A percentile compares a stretch with the other conserved stretches of the same genome.
Conservation (phyloP, 1,140 invertebrate species). For the Scaptomyza graminum region DNA sequence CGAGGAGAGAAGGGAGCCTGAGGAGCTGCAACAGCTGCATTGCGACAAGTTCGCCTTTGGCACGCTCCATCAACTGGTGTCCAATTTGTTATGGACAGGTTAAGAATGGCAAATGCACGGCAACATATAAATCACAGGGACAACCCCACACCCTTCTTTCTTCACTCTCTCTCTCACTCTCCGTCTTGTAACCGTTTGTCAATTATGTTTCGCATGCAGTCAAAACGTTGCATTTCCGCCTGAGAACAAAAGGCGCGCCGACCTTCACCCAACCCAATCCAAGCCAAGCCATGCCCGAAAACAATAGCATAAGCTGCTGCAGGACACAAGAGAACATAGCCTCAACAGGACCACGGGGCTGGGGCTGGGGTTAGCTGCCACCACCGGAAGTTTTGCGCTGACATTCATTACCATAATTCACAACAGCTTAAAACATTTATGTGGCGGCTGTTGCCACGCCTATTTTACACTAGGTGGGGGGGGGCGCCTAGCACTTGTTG, state of each 20-base stretch:
- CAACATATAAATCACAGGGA: constrained; percentile 68
- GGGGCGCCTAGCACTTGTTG: neutral
- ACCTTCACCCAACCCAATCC: no score
- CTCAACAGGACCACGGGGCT: neutral
- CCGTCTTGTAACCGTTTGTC: constrained; percentile 64
- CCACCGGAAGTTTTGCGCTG: constrained; percentile 75
- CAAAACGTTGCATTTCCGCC: constrained; percentile 67
- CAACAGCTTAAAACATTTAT: constrained; percentile 83
- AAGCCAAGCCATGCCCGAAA: neutral
- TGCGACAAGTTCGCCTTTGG: constrained; percentile 68
- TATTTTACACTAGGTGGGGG: no score
- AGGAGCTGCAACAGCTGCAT: constrained; percentile 59
- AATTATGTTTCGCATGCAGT: constrained; percentile 74
- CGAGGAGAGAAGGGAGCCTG: no score
- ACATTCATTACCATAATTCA: constrained; percentile 82
- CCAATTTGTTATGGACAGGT: constrained; percentile 79
- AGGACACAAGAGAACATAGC: neutral
- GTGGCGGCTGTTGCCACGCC: constrained; percentile 60
- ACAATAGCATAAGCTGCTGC: constrained; percentile 44
- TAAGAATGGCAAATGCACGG: constrained; percentile 70
- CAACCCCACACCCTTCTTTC: neutral
- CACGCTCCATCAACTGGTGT: constrained; percentile 74
- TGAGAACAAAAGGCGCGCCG: constrained; percentile 20
- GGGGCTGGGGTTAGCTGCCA: constrained; percentile 7
- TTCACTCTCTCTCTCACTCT: neutral